Evolutionary conservation across 2,888 invertebrate genomes (phyloP).

Genomic region (Cartodere bifasciata): DNA sequence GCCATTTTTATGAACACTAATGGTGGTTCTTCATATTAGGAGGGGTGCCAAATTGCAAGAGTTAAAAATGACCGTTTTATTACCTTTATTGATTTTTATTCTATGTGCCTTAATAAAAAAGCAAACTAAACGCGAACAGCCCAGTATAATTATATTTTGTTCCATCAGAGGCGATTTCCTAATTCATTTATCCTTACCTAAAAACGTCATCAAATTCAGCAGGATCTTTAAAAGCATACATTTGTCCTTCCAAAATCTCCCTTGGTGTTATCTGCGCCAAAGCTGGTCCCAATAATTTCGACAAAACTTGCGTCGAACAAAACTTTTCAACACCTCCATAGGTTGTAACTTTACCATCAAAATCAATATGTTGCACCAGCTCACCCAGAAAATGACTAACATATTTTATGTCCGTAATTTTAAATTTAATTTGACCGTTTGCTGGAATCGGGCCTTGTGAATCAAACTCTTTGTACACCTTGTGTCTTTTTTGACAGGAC

Average conservation of each 20-base stretch:
- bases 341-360: conserved; percentile 16
- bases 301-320: not conserved
- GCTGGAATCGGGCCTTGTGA: conserved; percentile 40
- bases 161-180: too few relatives aligned
- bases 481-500: conserved; percentile 50
- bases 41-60: too few relatives aligned
- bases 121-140: too few relatives aligned
- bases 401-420: conserved; percentile 43
- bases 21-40: too few relatives aligned
- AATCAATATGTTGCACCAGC: conserved; percentile 35
- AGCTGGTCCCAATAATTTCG: not conserved
- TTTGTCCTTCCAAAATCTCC: conserved; percentile 9
- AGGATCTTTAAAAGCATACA: conserved; percentile 18
- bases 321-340: conserved; percentile 2
- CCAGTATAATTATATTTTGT: too few relatives aligned
- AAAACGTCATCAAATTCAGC: conserved; percentile 14
- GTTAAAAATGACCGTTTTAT: too few relatives aligned
- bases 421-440: conserved; percentile 43
- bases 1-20: too few relatives aligned
- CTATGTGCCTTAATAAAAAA: too few relatives aligned
- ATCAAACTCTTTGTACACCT: conserved; percentile 42
- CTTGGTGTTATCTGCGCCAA: conserved; percentile 1
- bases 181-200: too few relatives aligned
- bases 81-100: too few relatives aligned
- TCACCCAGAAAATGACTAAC: conserved; percentile 51